phyloP scores from a whole-genome alignment of 2,113 vertebrate species.

The Saimiri boliviensis region DNA sequence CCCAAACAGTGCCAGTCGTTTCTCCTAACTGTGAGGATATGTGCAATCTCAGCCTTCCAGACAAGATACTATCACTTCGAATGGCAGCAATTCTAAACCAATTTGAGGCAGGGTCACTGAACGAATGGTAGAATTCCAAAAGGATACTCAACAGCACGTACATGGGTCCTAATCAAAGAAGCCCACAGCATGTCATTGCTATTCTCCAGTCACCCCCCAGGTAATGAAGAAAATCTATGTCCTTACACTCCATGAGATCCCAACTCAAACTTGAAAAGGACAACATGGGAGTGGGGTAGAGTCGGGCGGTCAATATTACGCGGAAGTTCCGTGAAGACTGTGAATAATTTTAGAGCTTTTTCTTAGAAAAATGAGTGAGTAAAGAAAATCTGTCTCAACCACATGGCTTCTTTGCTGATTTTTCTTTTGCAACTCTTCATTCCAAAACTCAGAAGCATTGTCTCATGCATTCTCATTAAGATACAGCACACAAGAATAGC shows the following conservation, averaged over 20 bases:
- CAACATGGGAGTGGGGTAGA: background rate
- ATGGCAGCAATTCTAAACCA: background rate
- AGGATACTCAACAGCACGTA: background rate
- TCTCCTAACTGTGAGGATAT: background rate
- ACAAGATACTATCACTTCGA: background rate
- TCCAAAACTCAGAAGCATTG: background rate
- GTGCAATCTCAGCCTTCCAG: background rate
- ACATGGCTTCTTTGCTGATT: background rate
- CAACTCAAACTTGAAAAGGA: background rate
- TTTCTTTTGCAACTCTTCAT: background rate
- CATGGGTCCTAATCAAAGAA: fast-evolving
- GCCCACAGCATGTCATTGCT: fast-evolving
- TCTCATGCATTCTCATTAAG: background rate
- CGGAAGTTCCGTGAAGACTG: background rate
- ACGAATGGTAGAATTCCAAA: background rate
- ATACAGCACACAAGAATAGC: background rate
- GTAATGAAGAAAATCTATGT: background rate
- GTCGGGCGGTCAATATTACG: background rate
- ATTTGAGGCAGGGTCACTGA: background rate
- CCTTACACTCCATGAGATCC: background rate
- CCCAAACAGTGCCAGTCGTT: background rate
- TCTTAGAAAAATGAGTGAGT: constrained; percentile 22
- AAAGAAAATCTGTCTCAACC: background rate
- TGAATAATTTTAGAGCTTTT: background rate
- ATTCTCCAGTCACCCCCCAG: background rate